Conservation (phyloP, 2,888 invertebrate genomes). For the Sarcophaga carnaria region DNA sequence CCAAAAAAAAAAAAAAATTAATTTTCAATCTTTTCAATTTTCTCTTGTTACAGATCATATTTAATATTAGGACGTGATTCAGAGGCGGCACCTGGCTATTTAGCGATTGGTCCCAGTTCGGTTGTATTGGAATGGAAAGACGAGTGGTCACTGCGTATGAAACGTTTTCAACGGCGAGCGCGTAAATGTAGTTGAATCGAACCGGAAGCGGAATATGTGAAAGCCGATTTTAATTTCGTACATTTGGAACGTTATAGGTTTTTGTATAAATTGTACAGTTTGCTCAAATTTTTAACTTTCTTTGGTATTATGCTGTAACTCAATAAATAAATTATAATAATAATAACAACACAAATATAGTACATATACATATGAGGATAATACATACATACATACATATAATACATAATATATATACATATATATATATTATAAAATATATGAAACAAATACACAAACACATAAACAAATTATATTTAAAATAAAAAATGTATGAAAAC, state of each 20-base stretch:
- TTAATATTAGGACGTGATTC: slow-evolving; percentile 80
- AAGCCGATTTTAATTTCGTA: slow-evolving; percentile 81
- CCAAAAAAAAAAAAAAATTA: too few species aligned
- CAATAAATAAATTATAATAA: slow-evolving; percentile 71
- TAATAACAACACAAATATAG: not conserved
- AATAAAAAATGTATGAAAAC: not conserved
- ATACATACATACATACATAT: slow-evolving; percentile 13
- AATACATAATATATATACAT: not conserved
- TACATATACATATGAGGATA: not conserved
- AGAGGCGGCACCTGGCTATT: slow-evolving; percentile 79
- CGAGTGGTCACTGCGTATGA: slow-evolving; percentile 81
- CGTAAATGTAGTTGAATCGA: slow-evolving; percentile 82
- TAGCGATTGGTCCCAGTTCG: slow-evolving; percentile 80
- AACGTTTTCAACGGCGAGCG: slow-evolving; percentile 80
- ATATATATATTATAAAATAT: not conserved
- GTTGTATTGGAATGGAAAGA: slow-evolving; percentile 81
- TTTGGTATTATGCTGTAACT: slow-evolving; percentile 78
- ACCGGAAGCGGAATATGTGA: slow-evolving; percentile 81
- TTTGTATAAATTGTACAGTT: slow-evolving; percentile 82
- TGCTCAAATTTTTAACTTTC: slow-evolving; percentile 81
- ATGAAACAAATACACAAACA: not conserved
- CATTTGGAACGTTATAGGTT: slow-evolving; percentile 80
- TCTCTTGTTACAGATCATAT: slow-evolving; percentile 76
- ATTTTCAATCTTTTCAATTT: too few species aligned
- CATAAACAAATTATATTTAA: not conserved